Conservation (phyloP, 1,140 invertebrate genomes). For the Cepaea nemoralis region DNA sequence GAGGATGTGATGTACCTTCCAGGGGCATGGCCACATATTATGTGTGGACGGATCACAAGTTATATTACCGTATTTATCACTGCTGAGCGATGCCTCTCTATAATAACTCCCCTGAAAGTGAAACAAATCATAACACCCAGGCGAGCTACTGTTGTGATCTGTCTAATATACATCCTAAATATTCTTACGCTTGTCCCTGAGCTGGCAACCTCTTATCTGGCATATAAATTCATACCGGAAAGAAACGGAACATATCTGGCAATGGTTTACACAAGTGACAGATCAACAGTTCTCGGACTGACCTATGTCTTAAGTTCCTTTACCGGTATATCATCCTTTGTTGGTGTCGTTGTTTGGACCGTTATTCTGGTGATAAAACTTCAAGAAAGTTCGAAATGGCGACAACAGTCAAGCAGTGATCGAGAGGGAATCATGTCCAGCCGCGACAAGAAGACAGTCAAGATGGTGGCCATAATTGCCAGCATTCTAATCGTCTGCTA, state of each 20-base stretch:
- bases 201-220: neutral
- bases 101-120: neutral
- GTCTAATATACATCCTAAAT: neutral
- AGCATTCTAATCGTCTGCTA: neutral
- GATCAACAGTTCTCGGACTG: neutral
- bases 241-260: neutral
- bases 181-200: neutral
- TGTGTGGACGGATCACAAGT: neutral
- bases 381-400: neutral
- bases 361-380: neutral
- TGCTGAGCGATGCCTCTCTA: slow-evolving; percentile 15
- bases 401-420: neutral
- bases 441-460: neutral
- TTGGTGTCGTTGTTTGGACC: neutral
- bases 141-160: neutral
- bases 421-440: neutral
- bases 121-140: slow-evolving; percentile 8
- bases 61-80: slow-evolving; percentile 25
- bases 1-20: neutral
- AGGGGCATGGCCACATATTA: neutral
- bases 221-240: neutral
- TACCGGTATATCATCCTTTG: neutral
- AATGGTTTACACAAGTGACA: neutral
- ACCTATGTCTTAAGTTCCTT: neutral
- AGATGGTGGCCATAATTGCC: slow-evolving; percentile 1